Evolutionary conservation across 2,113 vertebrate species (phyloP), one percentile per base, ranked within the genome.

Genomic region (Salvelinus alpinus): DNA sequence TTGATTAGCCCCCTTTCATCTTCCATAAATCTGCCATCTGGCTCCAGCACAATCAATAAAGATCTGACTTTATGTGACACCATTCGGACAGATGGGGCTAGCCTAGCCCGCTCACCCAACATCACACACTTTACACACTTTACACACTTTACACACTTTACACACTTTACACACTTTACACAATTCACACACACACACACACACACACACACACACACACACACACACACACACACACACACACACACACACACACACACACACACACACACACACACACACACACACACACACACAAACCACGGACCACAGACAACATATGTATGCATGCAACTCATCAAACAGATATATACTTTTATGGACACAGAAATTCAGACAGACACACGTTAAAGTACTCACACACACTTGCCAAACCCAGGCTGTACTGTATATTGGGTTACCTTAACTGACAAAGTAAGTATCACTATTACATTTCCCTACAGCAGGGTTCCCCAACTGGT

Each of bases 1-100:
- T 86, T 91, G 91, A 94, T 93, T 92, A 92, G 88, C 75, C 27
- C 24, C 44, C 90, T 94, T 93, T 94, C 89, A 93, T 93, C 91
- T 93, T 85, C 85, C 88, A 92, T 92, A 90, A 89, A 92, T 92
- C 88, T 91, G 81, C 85, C 92, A 92, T 92, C 90, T 93, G 93
- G 92, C 88, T 84, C 81, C 82, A 78, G 83, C 86, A 82, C 75
- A 73, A 90, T 92, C 92, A 93, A 88, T 91, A 91, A 91, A 86
- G 88, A 89, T 76, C 75, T 77, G 84, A 88, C 90, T 92, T 92
- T 91, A 90, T 90, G 85, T 91, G 88, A 93, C 92, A 91, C 88
- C 80, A 81, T 82, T 80, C 78, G 89, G 88, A 92, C 86, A 75
- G 87, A 79, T 75, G 78, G 82, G 74, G 67, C 5, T 16, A 48